Conservation (phyloP, 2,888 invertebrate genomes). For the Acanthosoma haemorrhoidale region DNA sequence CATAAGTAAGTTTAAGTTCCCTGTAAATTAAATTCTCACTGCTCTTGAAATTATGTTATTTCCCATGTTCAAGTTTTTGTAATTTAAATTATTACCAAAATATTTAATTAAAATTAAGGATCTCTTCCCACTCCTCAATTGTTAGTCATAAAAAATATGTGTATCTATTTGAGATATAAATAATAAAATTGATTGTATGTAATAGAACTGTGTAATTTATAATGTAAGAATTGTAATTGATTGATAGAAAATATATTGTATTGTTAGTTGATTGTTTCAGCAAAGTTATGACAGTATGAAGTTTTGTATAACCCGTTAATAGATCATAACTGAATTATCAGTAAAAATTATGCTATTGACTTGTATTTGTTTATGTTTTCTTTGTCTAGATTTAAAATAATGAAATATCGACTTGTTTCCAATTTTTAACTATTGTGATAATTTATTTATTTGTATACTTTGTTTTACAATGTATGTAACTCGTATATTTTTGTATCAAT, state of each 20-base stretch:
- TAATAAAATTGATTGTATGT: not conserved
- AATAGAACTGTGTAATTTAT: conserved; percentile 7
- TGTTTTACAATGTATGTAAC: too few species aligned
- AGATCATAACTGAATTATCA: too few species aligned
- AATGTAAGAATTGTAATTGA: conserved; percentile 10
- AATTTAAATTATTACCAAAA: not conserved
- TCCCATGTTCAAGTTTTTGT: not conserved
- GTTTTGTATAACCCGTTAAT: not conserved
- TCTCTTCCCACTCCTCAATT: too few species aligned
- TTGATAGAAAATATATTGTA: conserved; percentile 19
- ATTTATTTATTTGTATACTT: too few species aligned
- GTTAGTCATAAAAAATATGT: too few species aligned
- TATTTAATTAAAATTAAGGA: not conserved
- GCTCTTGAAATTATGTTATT: not conserved
- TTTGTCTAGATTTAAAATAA: not conserved
- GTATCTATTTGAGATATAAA: not conserved
- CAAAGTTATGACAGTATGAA: conserved; percentile 12
- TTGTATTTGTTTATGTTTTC: not conserved
- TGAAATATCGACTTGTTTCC: too few species aligned
- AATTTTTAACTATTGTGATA: too few species aligned
- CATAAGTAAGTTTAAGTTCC: too few species aligned
- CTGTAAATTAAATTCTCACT: not conserved
- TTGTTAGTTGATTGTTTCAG: not conserved
- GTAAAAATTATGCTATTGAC: too few species aligned
- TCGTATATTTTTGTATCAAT: not conserved